Base-by-base conservation (phyloP, 2,888 invertebrate species). In the Catocala nupta region DNA sequence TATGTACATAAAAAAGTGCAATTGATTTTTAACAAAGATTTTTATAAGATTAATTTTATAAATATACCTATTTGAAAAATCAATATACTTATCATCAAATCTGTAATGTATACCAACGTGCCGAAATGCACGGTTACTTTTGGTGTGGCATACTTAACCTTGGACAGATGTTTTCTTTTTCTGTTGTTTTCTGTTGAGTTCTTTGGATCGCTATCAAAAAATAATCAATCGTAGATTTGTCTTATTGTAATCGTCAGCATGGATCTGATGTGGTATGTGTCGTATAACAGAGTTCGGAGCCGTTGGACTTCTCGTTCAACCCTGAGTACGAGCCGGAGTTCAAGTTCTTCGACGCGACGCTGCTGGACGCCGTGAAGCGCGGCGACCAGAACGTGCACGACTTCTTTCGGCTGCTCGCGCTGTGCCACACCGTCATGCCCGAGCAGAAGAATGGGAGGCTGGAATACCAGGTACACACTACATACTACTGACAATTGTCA, bases 351-450 rank as follows among this genome's bases (percentile, higher is more conserved):
- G 99, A 99, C 93, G 93, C 95, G 63, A 95, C 96, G 50, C 94
- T 99, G 59, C 90, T 99, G 80, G 97, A 98, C 63, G 98, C 98
- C 11, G 98, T 99, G 50, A 95, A 95, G 75, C 94, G 95, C 44
- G 96, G 96, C 64, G 96, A 98, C 85, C 91, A 94, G 51, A 95
- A 97, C 83, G 97, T 97, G 47, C 97, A 97, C 86, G 96, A 96
- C 83, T 99, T 99, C 95, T 99, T 99, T 95, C 96, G 97, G 47
- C 94, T 99, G 62, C 95, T 99, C 72, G 98, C 99, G 1, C 95
- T 99, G 42, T 99, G 99, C 88, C 99, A 99, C 88, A 99, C 99
- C 1, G 99, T 99, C 56, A 99, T 99, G 99, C 98, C 99, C 0
- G 99, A 98, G 84, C 96, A 97, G 79, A 97, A 97, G 83, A 96